Conservation (phyloP, 2,113 vertebrate genomes). For the Tauraco erythrolophus region DNA sequence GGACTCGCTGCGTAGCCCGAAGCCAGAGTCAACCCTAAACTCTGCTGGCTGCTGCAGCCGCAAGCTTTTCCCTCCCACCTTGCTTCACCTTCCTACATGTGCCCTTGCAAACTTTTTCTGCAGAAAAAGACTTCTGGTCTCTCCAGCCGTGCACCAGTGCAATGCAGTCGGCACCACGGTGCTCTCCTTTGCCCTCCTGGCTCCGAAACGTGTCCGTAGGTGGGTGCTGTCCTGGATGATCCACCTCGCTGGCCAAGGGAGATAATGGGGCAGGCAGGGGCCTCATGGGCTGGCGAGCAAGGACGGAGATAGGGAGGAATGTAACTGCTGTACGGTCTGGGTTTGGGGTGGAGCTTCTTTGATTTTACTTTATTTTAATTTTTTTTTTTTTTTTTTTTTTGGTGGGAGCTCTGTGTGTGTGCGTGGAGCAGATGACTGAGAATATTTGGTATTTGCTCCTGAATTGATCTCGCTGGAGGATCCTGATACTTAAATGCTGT, state of each 20-base stretch:
- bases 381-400: neutral
- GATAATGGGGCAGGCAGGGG: neutral
- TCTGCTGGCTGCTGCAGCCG: neutral
- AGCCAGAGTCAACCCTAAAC: neutral
- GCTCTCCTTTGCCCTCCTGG: no score
- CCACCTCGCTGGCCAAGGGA: neutral
- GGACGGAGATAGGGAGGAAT: neutral
- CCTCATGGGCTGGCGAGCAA: neutral
- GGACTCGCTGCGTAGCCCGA: neutral
- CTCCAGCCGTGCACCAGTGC: fast-evolving
- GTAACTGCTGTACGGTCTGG: fast-evolving
- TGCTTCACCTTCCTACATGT: neutral
- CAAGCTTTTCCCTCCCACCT: neutral
- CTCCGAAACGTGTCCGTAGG: fast-evolving
- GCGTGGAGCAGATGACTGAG: neutral
- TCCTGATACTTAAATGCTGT: neutral
- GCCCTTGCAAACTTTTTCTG: neutral
- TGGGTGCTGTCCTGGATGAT: neutral
- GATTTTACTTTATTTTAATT: fast-evolving
- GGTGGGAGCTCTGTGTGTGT: fast-evolving
- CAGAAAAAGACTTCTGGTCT: neutral
- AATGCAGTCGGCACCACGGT: fast-evolving
- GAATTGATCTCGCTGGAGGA: neutral
- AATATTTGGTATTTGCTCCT: neutral
- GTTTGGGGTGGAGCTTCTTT: neutral